phyloP scores from a whole-genome alignment of 2,797 vertebrate species.

The Triplophysa bombifrons region DNA sequence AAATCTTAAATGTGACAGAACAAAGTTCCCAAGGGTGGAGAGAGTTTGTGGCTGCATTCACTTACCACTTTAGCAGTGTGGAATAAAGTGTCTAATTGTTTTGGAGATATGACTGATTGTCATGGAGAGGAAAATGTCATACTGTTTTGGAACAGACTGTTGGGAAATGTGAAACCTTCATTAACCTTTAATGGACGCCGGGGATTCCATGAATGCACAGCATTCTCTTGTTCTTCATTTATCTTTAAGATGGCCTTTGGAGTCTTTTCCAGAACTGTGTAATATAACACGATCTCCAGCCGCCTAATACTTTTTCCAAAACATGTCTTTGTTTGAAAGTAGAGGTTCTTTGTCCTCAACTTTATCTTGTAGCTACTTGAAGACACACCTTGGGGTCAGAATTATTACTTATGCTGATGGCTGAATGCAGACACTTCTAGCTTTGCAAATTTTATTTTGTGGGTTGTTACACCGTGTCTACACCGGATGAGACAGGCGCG shows the following conservation, averaged over 20 bases:
- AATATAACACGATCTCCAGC: conserved; percentile 49
- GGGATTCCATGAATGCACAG: conserved; percentile 54
- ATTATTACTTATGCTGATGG: neutral
- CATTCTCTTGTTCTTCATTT: conserved; percentile 57
- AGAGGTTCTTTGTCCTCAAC: neutral
- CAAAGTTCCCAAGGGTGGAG: conserved; percentile 14
- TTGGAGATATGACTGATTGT: conserved; percentile 45
- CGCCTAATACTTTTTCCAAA: conserved; percentile 46
- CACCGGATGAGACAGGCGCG: too few relatives aligned
- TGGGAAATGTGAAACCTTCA: conserved; percentile 62
- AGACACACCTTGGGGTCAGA: too few relatives aligned
- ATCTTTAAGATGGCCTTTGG: conserved; percentile 60
- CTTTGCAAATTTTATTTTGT: neutral
- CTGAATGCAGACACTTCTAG: neutral
- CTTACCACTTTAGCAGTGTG: neutral
- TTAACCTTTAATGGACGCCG: conserved; percentile 63
- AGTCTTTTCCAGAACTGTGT: conserved; percentile 60
- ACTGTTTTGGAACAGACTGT: conserved; percentile 59
- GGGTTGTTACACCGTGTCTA: too few relatives aligned
- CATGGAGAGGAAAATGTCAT: conserved; percentile 47
- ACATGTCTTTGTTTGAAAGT: conserved; percentile 37
- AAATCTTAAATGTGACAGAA: conserved; percentile 35
- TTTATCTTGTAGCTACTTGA: too few relatives aligned
- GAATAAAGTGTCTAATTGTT: conserved; percentile 40
- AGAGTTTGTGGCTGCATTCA: conserved; percentile 34